These are phyloP conservation scores for Reticulitermes speratus DNA, from an alignment of 1,140 invertebrate genomes.

Conservation along the genomic window DNA sequence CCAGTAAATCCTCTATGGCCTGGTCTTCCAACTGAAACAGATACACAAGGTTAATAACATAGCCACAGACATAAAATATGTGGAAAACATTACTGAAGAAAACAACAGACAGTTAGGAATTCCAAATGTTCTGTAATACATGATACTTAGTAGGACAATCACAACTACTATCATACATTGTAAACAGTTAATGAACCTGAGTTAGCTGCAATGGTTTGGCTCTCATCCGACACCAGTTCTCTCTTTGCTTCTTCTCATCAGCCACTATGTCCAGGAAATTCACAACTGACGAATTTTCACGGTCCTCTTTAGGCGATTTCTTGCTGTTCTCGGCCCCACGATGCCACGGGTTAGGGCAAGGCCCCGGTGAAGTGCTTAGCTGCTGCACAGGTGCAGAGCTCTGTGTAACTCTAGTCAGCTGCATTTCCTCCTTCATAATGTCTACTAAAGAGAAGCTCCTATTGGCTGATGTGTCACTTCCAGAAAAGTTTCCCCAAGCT, in stretches of 20 bases:
- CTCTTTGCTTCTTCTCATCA: slow-evolving; percentile 60
- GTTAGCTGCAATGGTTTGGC: slow-evolving; percentile 63
- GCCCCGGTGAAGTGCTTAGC: background rate
- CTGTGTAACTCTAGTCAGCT: background rate
- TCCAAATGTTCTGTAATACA: background rate
- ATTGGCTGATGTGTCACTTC: background rate
- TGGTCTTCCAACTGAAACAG: slow-evolving; percentile 65
- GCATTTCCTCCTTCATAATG: slow-evolving; percentile 27
- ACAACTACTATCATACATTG: no score
- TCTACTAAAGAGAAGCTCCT: slow-evolving; percentile 20
- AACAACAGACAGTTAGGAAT: no score
- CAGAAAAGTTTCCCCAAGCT: background rate
- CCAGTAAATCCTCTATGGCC: slow-evolving; percentile 67
- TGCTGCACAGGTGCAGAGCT: slow-evolving; percentile 10
- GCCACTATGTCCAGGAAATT: slow-evolving; percentile 57
- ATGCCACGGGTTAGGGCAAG: slow-evolving; percentile 27
- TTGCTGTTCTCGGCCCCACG: background rate
- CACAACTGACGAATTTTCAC: slow-evolving; percentile 10
- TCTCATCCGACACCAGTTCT: slow-evolving; percentile 58
- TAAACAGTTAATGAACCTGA: slow-evolving; percentile 49
- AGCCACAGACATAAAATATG: slow-evolving; percentile 35
- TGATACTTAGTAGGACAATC: no score
- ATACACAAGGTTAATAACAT: background rate
- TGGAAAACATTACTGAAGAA: background rate
- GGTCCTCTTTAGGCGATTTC: background rate